Conservation (phyloP, 2,888 invertebrate species). For the Schizotus pectinicornis region DNA sequence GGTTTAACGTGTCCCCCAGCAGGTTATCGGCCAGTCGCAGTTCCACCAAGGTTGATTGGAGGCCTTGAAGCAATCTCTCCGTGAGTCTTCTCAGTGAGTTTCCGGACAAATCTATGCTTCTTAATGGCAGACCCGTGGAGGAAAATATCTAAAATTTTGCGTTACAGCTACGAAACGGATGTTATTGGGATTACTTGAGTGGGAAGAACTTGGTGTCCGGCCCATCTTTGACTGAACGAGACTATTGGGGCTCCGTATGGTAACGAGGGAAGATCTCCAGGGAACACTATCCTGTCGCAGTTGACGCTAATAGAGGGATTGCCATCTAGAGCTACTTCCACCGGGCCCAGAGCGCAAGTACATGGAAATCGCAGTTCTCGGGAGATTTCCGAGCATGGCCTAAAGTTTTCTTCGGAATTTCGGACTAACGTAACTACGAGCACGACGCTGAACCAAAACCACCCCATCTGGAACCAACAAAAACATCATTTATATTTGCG, state of each 20-base stretch:
- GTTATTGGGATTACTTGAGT: constrained; percentile 64
- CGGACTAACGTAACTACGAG: constrained; percentile 17
- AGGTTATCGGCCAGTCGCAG: constrained; percentile 79
- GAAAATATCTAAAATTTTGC: constrained; percentile 67
- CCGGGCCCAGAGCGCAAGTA: constrained; percentile 62
- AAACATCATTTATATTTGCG: background rate
- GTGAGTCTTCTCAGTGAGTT: constrained; percentile 82
- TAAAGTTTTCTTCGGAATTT: constrained; percentile 37
- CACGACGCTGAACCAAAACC: constrained; percentile 23
- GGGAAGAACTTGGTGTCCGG: constrained; percentile 82
- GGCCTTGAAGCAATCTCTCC: constrained; percentile 73
- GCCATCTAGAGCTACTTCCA: constrained; percentile 58
- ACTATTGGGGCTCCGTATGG: constrained; percentile 83
- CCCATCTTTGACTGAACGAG: constrained; percentile 78
- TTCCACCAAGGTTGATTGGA: constrained; percentile 71
- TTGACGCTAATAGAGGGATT: constrained; percentile 72
- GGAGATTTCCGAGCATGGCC: constrained; percentile 78
- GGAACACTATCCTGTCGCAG: constrained; percentile 83
- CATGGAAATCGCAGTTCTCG: constrained; percentile 80
- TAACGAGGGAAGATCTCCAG: constrained; percentile 76
- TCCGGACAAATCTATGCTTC: constrained; percentile 80
- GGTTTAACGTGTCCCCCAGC: constrained; percentile 89
- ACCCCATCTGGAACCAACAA: constrained; percentile 39
- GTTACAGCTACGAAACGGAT: background rate
- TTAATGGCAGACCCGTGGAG: constrained; percentile 73